Evolutionary conservation across 2,888 invertebrate species (phyloP), one percentile per base, ranked within the genome.

Genomic region (Amphipyra berbera): DNA sequence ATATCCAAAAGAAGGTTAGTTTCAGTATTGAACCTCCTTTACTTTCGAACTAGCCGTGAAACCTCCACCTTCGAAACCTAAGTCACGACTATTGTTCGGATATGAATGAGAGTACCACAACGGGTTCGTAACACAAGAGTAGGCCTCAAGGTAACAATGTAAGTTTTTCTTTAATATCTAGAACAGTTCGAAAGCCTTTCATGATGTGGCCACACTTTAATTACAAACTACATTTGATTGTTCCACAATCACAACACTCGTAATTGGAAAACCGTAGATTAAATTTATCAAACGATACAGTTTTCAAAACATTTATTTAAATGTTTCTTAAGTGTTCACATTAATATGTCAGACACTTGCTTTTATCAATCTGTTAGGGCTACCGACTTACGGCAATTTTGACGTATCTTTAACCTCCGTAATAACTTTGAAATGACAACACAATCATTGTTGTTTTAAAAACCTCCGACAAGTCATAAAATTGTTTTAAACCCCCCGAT

Each of bases 251-350:
- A 10, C 9, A 40, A 49, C 21, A 49, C n/a, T 49, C 38, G n/a
- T 13, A 21, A 48, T 0, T 15, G 7, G 12, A 14, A 33, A 14
- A 47, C n/a, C 10, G 10, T 12, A n/a, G 42, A 21, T 44, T 49
- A 40, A 21, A 54, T 4, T 55, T 14, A 53, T 42, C 14, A 42
- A 45, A 45, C 45, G 53, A 53, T 44, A 53, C n/a, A 35, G 35
- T 53, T 52, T 21, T 49, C 33, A 15, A 33, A 44, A 33, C 5
- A 37, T 15, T 2, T 35, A 35, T 14, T 15, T 48, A 37, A 48
- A 48, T n/a, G 12, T 12, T 48, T 15, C 6, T 14, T 35, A 40
- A 49, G 49, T 49, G 37, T 37, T 37, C 37, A 6, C 12, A 10
- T 37, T 37, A 37, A 8, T 37, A 1, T 6, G 37, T 37, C 10